A percentile compares a stretch with the other conserved stretches of the same genome.
Conservation (phyloP, 2,888 invertebrate genomes). For the Polymixis lichenea region DNA sequence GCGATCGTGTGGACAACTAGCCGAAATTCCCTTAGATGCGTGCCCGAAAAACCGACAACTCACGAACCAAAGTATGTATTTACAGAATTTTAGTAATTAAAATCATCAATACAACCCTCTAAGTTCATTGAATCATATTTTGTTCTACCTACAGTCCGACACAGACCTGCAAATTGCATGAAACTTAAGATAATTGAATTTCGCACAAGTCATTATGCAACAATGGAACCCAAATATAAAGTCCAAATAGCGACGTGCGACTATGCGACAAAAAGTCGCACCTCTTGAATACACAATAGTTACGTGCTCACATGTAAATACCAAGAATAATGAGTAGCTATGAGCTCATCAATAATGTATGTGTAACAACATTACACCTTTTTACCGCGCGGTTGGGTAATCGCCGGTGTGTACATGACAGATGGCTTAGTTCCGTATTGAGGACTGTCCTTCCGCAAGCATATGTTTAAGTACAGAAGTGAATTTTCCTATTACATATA, state of each 20-base stretch:
- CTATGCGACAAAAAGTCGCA: slow-evolving; percentile 42
- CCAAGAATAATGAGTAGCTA: slow-evolving; percentile 36
- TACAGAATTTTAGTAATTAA: too few species aligned
- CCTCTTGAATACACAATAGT: slow-evolving; percentile 25
- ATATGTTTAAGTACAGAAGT: background rate
- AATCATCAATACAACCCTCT: too few species aligned
- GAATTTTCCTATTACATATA: too few species aligned
- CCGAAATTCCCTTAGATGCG: too few species aligned
- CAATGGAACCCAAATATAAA: slow-evolving; percentile 30
- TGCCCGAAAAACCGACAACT: too few species aligned
- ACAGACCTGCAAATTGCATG: too few species aligned
- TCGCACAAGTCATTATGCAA: slow-evolving; percentile 15
- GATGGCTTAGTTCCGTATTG: slow-evolving; percentile 48
- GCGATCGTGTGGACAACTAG: too few species aligned
- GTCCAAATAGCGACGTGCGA: slow-evolving; percentile 7
- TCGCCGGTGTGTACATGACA: slow-evolving; percentile 1
- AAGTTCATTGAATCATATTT: too few species aligned
- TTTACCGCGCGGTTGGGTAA: slow-evolving; percentile 54
- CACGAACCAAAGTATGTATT: too few species aligned
- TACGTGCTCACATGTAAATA: slow-evolving; percentile 42
- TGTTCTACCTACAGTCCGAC: too few species aligned
- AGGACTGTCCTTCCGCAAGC: slow-evolving; percentile 57
- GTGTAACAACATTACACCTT: slow-evolving; percentile 60
- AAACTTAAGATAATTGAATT: too few species aligned
- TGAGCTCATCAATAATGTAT: slow-evolving; percentile 60